phyloP scores from a whole-genome alignment of 2,113 vertebrate genomes.

The Baryphthengus martii region DNA sequence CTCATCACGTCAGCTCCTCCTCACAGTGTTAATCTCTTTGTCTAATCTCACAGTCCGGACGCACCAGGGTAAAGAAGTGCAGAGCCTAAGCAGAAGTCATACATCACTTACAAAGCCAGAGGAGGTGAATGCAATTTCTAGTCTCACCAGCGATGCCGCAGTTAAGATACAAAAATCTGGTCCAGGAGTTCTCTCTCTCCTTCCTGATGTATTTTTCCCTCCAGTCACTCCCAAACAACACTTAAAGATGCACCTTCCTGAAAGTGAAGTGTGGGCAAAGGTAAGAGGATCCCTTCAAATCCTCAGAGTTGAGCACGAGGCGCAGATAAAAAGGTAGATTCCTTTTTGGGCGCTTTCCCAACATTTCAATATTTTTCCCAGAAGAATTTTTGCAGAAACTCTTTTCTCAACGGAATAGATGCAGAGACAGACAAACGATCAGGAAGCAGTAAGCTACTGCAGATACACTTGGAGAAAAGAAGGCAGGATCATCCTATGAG shows the following conservation, averaged over 20 bases:
- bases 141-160: background rate
- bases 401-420: background rate
- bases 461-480: background rate
- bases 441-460: background rate
- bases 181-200: background rate
- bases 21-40: background rate
- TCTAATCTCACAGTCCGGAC: background rate
- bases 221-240: background rate
- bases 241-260: background rate
- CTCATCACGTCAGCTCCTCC: background rate
- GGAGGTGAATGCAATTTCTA: background rate
- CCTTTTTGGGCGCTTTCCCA: background rate
- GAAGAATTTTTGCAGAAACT: background rate
- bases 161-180: background rate
- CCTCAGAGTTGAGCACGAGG: background rate
- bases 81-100: background rate
- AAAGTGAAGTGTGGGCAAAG: background rate
- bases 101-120: background rate
- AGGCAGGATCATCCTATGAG: background rate
- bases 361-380: rapidly evolving
- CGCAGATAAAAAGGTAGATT: background rate
- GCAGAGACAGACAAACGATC: background rate
- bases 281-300: background rate
- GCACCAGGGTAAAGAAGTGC: background rate
- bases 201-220: background rate